Conservation (phyloP, 2,113 vertebrate species). For the Echinops telfairi region DNA sequence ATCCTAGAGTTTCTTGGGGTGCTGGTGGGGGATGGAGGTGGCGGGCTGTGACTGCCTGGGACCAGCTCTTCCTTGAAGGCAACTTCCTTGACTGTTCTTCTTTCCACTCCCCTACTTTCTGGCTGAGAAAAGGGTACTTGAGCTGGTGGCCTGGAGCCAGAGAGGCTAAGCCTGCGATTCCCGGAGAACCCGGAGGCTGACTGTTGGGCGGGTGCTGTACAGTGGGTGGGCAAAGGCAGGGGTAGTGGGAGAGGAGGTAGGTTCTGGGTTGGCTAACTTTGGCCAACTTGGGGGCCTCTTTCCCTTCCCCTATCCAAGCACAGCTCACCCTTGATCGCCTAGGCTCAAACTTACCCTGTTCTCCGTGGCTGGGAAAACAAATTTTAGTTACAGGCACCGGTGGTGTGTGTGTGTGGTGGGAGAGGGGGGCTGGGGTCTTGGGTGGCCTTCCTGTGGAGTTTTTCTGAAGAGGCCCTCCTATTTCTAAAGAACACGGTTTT, state of each 20-base stretch:
- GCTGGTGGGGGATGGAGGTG: constrained; percentile 15
- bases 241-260: fast-evolving
- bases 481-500: constrained; percentile 79
- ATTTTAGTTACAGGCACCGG: constrained; percentile 42
- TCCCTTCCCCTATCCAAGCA: constrained; percentile 32
- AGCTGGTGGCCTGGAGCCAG: constrained; percentile 48
- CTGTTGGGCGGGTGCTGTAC: constrained; percentile 47
- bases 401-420: background rate
- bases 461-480: constrained; percentile 59
- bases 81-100: background rate
- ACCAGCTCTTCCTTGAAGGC: constrained; percentile 64
- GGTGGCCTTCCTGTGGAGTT: constrained; percentile 73
- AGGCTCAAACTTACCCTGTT: constrained; percentile 85
- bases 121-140: constrained; percentile 1
- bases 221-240: constrained; percentile 5
- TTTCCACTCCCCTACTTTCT: constrained; percentile 33
- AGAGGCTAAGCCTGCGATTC: background rate
- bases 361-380: constrained; percentile 54
- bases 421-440: background rate
- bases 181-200: constrained; percentile 47
- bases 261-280: constrained; percentile 29
- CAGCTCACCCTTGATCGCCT: constrained; percentile 7
- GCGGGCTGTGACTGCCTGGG: background rate
- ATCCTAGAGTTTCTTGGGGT: constrained; percentile 79
- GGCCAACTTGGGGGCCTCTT: constrained; percentile 7